These are phyloP conservation scores for Neodiprion virginianus DNA, from an alignment of 1,140 invertebrate species.

Conservation along the genomic window DNA sequence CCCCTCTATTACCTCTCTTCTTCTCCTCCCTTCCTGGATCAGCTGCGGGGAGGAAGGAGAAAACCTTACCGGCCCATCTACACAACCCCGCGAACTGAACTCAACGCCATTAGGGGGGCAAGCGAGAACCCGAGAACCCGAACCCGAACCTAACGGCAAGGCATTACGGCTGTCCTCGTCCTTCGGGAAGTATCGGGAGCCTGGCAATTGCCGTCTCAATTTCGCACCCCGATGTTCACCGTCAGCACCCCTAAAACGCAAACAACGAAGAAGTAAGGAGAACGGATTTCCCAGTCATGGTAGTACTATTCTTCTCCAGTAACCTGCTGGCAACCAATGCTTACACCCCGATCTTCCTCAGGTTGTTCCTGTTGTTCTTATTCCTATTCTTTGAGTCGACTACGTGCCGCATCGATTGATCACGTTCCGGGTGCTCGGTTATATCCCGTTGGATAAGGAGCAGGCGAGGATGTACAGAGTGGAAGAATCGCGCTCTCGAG, in stretches of 20 bases:
- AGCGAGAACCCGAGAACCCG: background rate
- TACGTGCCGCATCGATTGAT: background rate
- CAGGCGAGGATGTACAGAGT: slow-evolving; percentile 8
- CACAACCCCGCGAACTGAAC: background rate
- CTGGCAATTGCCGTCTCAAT: background rate
- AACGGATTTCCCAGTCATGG: too few species aligned
- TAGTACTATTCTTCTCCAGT: too few species aligned
- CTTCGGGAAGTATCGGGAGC: slow-evolving; percentile 3
- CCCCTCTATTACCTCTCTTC: slow-evolving; percentile 30
- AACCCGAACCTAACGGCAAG: background rate
- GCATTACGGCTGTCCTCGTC: slow-evolving; percentile 4
- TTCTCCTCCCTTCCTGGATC: slow-evolving; percentile 18
- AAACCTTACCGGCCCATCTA: slow-evolving; percentile 1
- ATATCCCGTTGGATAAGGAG: background rate
- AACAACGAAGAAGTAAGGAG: too few species aligned
- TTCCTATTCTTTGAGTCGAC: slow-evolving; percentile 5
- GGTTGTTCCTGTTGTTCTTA: too few species aligned
- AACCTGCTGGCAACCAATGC: too few species aligned
- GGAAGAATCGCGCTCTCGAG: background rate
- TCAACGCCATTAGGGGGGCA: background rate
- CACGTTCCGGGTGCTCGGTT: background rate
- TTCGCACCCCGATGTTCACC: background rate
- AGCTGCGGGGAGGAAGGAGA: slow-evolving; percentile 23
- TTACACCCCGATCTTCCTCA: too few species aligned
- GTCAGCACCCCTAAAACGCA: too few species aligned